Conservation (phyloP, 2,888 invertebrate genomes). For the Patella ulyssiponensis region DNA sequence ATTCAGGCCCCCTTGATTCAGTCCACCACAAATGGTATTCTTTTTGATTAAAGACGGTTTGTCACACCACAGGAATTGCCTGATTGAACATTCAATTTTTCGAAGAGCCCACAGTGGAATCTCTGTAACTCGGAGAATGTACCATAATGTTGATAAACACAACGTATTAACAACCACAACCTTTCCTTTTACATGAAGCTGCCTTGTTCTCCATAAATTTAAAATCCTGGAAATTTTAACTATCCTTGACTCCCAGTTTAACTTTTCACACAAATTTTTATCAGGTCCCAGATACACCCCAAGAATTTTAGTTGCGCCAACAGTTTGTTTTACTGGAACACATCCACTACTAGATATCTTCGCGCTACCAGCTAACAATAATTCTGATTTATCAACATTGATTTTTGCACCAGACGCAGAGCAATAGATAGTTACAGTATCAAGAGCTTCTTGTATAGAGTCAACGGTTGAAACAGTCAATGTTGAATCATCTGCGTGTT, state of each 20-base stretch:
- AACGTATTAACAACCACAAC: background rate
- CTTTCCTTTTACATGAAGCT: background rate
- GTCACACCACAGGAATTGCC: background rate
- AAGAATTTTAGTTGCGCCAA: background rate
- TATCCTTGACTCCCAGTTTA: background rate
- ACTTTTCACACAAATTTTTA: constrained; percentile 5
- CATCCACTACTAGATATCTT: background rate
- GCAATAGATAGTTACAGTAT: background rate
- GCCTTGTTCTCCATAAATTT: background rate
- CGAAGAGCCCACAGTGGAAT: background rate
- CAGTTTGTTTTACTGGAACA: background rate
- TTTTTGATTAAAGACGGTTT: background rate
- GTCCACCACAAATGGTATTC: background rate
- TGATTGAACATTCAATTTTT: background rate
- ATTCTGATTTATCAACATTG: background rate
- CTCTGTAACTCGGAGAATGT: background rate
- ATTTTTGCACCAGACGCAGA: background rate
- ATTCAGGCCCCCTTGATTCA: background rate
- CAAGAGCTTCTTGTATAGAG: background rate
- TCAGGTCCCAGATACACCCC: background rate
- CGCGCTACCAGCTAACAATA: background rate
- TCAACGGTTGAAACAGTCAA: background rate
- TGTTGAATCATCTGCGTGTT: background rate
- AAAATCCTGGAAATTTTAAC: background rate
- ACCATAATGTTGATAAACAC: background rate